These are phyloP conservation scores for Dipodomys stephensi DNA, from an alignment of 2,113 vertebrate species.

Conservation along the genomic window DNA sequence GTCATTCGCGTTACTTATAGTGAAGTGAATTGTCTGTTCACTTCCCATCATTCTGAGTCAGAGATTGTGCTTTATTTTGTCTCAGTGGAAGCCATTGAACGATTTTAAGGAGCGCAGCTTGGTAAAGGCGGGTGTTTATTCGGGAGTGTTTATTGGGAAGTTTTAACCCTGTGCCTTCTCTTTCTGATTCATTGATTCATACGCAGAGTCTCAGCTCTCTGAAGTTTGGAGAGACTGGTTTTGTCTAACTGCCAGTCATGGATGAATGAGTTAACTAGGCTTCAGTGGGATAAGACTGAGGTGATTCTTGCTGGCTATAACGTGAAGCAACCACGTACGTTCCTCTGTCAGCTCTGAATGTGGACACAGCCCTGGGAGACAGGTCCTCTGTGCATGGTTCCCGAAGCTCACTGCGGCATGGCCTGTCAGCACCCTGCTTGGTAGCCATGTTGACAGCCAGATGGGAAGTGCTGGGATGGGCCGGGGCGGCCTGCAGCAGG, in stretches of 20 bases:
- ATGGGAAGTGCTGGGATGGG: fast-evolving
- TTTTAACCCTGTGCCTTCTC: fast-evolving
- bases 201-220: background rate
- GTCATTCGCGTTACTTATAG: background rate
- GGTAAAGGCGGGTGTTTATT: background rate
- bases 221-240: background rate
- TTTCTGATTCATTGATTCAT: background rate
- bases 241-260: background rate
- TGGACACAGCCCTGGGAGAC: background rate
- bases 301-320: fast-evolving
- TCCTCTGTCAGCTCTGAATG: background rate
- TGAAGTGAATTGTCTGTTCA: background rate
- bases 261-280: background rate
- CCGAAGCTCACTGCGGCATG: too few relatives aligned
- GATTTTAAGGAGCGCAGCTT: background rate
- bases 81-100: background rate
- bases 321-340: fast-evolving
- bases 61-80: background rate
- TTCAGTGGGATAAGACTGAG: background rate
- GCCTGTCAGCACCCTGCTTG: too few relatives aligned
- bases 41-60: background rate
- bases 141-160: background rate
- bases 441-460: too few relatives aligned
- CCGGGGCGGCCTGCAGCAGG: fast-evolving
- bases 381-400: background rate